Conservation (phyloP, 2,113 vertebrate species). For the Chionodraco myersi region DNA sequence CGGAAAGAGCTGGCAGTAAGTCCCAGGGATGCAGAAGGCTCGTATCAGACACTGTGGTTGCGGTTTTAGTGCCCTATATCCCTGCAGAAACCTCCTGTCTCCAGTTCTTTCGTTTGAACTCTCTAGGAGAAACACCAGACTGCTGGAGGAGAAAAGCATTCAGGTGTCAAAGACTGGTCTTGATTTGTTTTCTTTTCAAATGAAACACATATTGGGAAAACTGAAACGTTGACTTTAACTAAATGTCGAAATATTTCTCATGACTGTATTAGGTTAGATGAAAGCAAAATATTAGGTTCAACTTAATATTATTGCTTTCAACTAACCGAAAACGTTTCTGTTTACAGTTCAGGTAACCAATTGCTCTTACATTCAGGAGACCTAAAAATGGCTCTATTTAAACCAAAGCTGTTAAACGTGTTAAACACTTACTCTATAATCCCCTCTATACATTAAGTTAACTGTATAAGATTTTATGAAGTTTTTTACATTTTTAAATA, state of each 20-base stretch:
- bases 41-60: conserved; percentile 22
- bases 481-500: conserved; percentile 29
- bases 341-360: neutral
- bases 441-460: conserved; percentile 15
- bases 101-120: neutral
- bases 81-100: conserved; percentile 1
- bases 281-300: too few relatives aligned
- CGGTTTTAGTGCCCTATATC: conserved; percentile 28
- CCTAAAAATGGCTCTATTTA: neutral
- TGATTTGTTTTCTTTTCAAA: neutral
- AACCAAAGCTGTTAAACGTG: neutral
- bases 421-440: conserved; percentile 20
- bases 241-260: too few relatives aligned
- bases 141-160: neutral
- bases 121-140: neutral
- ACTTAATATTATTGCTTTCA: too few relatives aligned
- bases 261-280: too few relatives aligned
- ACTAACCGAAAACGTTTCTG: neutral
- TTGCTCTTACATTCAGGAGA: neutral
- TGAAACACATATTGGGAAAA: neutral
- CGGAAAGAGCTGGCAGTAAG: conserved; percentile 50
- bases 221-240: too few relatives aligned
- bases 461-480: conserved; percentile 21
- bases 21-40: conserved; percentile 30
- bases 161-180: neutral